phyloP scores from a whole-genome alignment of 2,888 invertebrate genomes.

The Temnothorax rugatulus region DNA sequence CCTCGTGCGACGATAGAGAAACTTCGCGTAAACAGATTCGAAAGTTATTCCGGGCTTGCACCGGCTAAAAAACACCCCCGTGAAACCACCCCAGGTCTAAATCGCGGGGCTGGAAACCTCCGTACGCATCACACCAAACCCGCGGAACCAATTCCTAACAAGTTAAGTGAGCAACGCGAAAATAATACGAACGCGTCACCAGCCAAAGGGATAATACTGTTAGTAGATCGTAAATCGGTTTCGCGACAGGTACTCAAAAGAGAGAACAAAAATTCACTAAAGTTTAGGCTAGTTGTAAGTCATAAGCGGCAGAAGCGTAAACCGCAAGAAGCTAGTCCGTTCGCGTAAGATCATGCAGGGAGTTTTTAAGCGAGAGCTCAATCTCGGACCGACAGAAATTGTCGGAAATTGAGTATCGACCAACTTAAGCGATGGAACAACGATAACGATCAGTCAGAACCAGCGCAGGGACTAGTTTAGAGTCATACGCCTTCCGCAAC shows the following conservation, averaged over 20 bases:
- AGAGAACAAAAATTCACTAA: no score
- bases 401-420: slow-evolving; percentile 33
- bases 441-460: slow-evolving; percentile 27
- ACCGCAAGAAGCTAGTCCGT: slow-evolving; percentile 36
- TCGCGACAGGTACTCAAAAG: background rate
- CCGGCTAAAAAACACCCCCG: background rate
- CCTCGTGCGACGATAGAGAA: slow-evolving; percentile 1
- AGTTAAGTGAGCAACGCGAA: background rate
- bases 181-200: background rate
- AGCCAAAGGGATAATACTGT: background rate
- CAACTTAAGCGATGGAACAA: slow-evolving; percentile 36
- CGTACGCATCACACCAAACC: no score
- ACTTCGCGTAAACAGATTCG: background rate
- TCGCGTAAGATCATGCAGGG: slow-evolving; percentile 25
- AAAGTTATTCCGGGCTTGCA: no score
- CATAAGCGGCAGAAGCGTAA: background rate
- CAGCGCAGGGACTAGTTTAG: slow-evolving; percentile 39
- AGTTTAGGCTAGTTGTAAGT: slow-evolving; percentile 16
- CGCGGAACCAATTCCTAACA: background rate
- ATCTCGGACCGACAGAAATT: slow-evolving; percentile 7
- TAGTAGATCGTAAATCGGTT: background rate
- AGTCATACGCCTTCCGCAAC: slow-evolving; percentile 1
- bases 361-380: background rate
- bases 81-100: background rate
- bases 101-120: no score